Percentiles rank a stretch among this genome's conserved stretches.
Conservation (phyloP, 1,140 invertebrate genomes). For the Neoseiulus cucumeris region DNA sequence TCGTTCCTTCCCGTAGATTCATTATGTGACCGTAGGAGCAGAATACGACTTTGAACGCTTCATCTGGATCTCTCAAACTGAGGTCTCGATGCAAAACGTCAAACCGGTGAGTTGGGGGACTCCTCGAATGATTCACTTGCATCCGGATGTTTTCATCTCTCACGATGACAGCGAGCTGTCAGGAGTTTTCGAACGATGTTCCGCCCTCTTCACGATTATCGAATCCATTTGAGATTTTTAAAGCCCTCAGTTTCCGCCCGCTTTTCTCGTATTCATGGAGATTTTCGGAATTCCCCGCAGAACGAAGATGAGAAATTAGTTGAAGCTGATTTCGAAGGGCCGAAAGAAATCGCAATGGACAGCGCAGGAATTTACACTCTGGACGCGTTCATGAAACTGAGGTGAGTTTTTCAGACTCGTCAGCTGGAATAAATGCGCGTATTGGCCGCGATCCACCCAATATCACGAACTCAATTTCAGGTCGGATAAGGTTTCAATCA, state of each 20-base stretch:
- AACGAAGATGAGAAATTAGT: constrained; percentile 10
- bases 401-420: too few species aligned
- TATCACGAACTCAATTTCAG: constrained; percentile 12
- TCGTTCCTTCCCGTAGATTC: constrained; percentile 17
- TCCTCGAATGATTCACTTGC: too few species aligned
- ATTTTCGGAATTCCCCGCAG: background rate
- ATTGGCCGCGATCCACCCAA: background rate
- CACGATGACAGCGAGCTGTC: too few species aligned
- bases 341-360: constrained; percentile 17
- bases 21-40: constrained; percentile 31
- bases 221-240: too few species aligned
- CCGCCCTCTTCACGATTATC: too few species aligned
- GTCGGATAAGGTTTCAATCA: constrained; percentile 17
- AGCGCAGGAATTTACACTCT: constrained; percentile 17
- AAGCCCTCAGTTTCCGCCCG: too few species aligned
- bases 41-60: constrained; percentile 29
- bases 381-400: constrained; percentile 10
- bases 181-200: too few species aligned
- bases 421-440: too few species aligned
- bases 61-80: constrained; percentile 31
- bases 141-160: too few species aligned
- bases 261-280: too few species aligned
- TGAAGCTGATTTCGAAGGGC: constrained; percentile 16
- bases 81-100: constrained; percentile 16
- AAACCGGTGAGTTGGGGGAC: constrained; percentile 10